A percentile compares a stretch with the other conserved stretches of the same genome.
Conservation (phyloP, 2,888 invertebrate genomes). For the Drosophila incognita region DNA sequence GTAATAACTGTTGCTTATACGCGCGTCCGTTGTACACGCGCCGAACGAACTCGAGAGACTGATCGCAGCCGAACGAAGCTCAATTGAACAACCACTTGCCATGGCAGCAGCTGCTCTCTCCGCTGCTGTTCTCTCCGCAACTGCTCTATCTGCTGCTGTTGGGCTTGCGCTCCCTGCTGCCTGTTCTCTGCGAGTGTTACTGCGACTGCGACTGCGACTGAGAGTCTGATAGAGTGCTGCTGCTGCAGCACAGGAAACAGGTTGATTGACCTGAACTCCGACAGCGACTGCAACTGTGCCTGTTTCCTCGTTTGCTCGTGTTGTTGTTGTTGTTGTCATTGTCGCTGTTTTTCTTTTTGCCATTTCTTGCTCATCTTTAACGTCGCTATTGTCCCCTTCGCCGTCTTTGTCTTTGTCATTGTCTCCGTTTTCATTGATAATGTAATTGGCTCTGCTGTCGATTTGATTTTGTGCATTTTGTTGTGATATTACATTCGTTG, state of each 20-base stretch:
- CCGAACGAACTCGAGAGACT: slow-evolving; percentile 81
- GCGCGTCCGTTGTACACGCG: slow-evolving; percentile 66
- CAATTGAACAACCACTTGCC: slow-evolving; percentile 27
- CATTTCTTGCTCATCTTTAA: slow-evolving; percentile 9
- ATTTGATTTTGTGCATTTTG: slow-evolving; percentile 73
- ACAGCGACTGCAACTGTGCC: slow-evolving; percentile 42
- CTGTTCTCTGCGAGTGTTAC: slow-evolving; percentile 25
- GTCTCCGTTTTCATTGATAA: slow-evolving; percentile 69
- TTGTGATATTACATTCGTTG: slow-evolving; percentile 78
- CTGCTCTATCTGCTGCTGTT: slow-evolving; percentile 15
- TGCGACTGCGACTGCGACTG: slow-evolving; percentile 24
- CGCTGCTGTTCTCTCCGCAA: slow-evolving; percentile 5
- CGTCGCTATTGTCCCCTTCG: slow-evolving; percentile 3
- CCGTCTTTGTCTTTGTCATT: slow-evolving; percentile 32
- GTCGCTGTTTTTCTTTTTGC: slow-evolving; percentile 23
- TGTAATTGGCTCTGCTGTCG: slow-evolving; percentile 65
- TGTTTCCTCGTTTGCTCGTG: slow-evolving; percentile 50
- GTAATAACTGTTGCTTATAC: slow-evolving; percentile 12
- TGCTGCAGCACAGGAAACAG: slow-evolving; percentile 74
- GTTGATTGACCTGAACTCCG: slow-evolving; percentile 81
- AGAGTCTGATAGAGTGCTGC: slow-evolving; percentile 29
- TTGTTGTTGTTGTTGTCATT: slow-evolving; percentile 38
- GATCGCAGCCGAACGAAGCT: slow-evolving; percentile 64
- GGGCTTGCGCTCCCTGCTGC: slow-evolving; percentile 3
- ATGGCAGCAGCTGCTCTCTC: slow-evolving; percentile 21